These are phyloP conservation scores for Rhagonycha lutea DNA, from an alignment of 2,888 invertebrate species.

Conservation along the genomic window DNA sequence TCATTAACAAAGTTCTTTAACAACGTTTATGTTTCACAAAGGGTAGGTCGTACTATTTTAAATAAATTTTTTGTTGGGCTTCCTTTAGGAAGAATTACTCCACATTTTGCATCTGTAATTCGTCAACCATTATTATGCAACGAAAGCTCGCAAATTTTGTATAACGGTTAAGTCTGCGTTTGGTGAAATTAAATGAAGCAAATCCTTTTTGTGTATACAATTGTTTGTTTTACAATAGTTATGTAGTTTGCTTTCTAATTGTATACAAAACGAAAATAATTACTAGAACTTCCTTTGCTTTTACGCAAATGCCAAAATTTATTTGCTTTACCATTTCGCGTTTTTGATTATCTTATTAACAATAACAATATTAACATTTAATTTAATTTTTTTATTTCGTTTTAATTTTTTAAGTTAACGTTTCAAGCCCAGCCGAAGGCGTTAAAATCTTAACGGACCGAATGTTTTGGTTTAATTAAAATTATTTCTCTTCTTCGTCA, in stretches of 20 bases:
- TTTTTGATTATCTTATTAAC: neutral
- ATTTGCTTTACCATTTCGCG: neutral
- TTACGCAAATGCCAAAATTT: neutral
- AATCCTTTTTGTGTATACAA: conserved; percentile 27
- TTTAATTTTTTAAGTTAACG: too few relatives aligned
- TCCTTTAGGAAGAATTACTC: neutral
- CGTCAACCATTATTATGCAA: neutral
- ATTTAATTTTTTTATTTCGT: neutral
- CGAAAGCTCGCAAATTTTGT: neutral
- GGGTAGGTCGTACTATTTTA: neutral
- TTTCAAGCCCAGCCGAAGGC: conserved; percentile 36
- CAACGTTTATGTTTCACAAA: neutral
- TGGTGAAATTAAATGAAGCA: conserved; percentile 24
- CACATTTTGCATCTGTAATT: neutral
- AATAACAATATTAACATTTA: neutral
- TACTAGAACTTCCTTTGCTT: conserved; percentile 28
- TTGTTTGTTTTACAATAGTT: conserved; percentile 28
- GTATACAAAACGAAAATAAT: conserved; percentile 46
- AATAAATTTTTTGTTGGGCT: neutral
- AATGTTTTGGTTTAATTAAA: conserved; percentile 14
- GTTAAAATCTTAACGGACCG: conserved; percentile 27
- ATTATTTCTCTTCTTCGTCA: neutral
- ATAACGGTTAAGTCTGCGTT: neutral
- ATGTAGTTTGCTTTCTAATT: conserved; percentile 33
- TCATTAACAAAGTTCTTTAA: conserved; percentile 15